Conservation (phyloP, 2,888 invertebrate genomes). For the Drosophila colorata region DNA sequence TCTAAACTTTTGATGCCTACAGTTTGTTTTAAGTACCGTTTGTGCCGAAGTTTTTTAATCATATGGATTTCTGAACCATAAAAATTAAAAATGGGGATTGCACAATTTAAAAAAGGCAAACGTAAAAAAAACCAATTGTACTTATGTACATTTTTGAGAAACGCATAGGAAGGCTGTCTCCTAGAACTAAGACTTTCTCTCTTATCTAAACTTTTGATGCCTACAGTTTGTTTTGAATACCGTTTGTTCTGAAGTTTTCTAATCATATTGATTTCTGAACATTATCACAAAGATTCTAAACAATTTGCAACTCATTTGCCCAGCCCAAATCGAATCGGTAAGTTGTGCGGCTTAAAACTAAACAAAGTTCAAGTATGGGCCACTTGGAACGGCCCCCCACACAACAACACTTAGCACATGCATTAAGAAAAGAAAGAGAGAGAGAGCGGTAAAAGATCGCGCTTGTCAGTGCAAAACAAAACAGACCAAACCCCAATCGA, state of each 20-base stretch:
- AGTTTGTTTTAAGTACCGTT: not conserved
- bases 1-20: too few species aligned
- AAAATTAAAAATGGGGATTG: not conserved
- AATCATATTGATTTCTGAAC: slow-evolving; percentile 22
- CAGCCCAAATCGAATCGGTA: slow-evolving; percentile 44
- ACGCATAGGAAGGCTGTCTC: slow-evolving; percentile 15
- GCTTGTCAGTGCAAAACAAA: slow-evolving; percentile 41
- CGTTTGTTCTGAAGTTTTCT: too few species aligned
- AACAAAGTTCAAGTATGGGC: slow-evolving; percentile 57
- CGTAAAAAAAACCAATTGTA: not conserved
- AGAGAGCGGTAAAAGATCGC: slow-evolving; percentile 25
- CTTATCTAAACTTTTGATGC: too few species aligned
- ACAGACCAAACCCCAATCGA: slow-evolving; percentile 60
- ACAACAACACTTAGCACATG: slow-evolving; percentile 47
- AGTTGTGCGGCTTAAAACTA: slow-evolving; percentile 15
- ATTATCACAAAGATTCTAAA: slow-evolving; percentile 57
- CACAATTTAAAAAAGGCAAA: too few species aligned
- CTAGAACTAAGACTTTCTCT: not conserved
- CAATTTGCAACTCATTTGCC: slow-evolving; percentile 63
- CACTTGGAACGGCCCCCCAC: slow-evolving; percentile 55
- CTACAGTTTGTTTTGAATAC: not conserved
- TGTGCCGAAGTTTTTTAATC: not conserved
- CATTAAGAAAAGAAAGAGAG: slow-evolving; percentile 24
- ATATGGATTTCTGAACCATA: slow-evolving; percentile 21
- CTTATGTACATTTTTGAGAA: slow-evolving; percentile 6